These are phyloP conservation scores for Apocrypta bakeri DNA, from an alignment of 1,140 invertebrate genomes.

Conservation along the genomic window DNA sequence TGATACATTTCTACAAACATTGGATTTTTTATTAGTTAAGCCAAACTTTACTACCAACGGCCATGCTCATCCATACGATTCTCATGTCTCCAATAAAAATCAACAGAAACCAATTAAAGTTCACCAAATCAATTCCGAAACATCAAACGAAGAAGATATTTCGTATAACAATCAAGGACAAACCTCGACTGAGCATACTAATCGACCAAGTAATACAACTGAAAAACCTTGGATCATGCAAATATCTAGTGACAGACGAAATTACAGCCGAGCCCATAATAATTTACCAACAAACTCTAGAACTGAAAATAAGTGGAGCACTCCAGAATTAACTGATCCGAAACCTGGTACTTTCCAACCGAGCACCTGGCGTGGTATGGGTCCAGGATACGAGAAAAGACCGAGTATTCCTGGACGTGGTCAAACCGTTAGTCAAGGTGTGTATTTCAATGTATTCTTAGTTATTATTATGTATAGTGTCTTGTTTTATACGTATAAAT, in stretches of 20 bases:
- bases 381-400: constrained; percentile 33
- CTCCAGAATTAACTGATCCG: background rate
- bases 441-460: background rate
- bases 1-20: background rate
- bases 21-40: background rate
- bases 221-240: background rate
- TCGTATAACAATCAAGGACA: background rate
- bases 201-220: background rate
- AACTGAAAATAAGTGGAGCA: constrained; percentile 16
- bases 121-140: background rate
- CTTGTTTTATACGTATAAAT: background rate
- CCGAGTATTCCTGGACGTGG: constrained; percentile 17
- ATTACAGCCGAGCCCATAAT: background rate
- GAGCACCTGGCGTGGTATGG: constrained; percentile 44
- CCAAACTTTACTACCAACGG: constrained; percentile 20
- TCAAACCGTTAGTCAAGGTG: background rate
- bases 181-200: background rate
- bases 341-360: background rate
- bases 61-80: constrained; percentile 31
- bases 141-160: background rate
- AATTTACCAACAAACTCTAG: background rate
- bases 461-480: background rate
- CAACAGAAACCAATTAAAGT: background rate
- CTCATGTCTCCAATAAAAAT: background rate
- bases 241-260: background rate